Evolutionary conservation across 2,797 vertebrate species (phyloP), one percentile per base, ranked within the genome.

Genomic region (Phyllotis vaccarum): DNA sequence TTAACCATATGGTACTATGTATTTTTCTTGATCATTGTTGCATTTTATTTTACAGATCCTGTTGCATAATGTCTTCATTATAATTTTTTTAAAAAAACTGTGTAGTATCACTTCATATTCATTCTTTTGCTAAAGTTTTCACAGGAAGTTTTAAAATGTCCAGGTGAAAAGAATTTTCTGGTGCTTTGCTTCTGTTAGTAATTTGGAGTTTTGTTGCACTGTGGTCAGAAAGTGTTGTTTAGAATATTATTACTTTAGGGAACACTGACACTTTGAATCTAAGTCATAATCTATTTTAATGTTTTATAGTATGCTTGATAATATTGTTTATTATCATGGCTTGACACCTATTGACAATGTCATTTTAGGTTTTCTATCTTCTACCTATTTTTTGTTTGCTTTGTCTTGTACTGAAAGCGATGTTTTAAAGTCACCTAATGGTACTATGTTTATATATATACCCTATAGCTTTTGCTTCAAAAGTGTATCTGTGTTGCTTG

Each of bases 101-200:
- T 68, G 6, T 60, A 54, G 52, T 68, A 60, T 70, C 24, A 49
- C 17, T 78, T 78, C 80, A 27, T 72, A 72, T 60, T 85, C 13
- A 85, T 94, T 46, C 40, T 92, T 95, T 72, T 64, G 68, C 43
- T 43, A 52, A 70, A 54, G 40, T n/a, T 58, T 60, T 83, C 66
- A 58, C 17, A 49, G 24, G 24, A 83, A 24, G 27, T n/a, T 72
- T 83, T 29, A 68, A 83, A 76, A 66, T 58, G 12, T 68, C 76
- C 34, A 52, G 6, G n/a, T 85, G 5, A 27, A 52, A 89, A 83
- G 7, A 17, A 54, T 22, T 78, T 89, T 82, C n/a, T 72, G 43
- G 37, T 85, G 54, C 49, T 54, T 43, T 87, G 27, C 17, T 56
- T 68, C 83, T 92, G 24, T 21, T 46, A 90, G 31, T 68, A 85